Evolutionary conservation across 2,888 invertebrate species (phyloP).

Genomic region (Lycia hirtaria): DNA sequence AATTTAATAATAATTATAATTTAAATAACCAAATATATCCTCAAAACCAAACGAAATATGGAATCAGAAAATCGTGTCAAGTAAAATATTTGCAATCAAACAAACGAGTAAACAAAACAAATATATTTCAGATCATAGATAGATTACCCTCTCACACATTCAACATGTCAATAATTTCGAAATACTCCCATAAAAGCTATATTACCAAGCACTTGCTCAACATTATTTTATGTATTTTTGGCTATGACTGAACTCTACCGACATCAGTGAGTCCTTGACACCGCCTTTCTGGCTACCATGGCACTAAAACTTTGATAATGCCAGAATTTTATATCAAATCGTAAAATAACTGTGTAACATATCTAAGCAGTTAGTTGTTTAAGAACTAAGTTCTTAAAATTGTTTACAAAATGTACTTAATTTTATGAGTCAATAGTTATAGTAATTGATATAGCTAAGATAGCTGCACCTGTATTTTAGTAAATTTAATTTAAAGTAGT

Average conservation of each 20-base stretch:
- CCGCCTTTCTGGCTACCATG: neutral
- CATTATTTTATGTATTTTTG: constrained; percentile 17
- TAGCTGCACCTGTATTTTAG: no score
- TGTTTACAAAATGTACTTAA: neutral
- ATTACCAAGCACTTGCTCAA: constrained; percentile 22
- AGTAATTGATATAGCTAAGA: no score
- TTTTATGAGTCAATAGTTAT: neutral
- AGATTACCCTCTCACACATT: no score
- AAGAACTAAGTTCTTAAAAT: neutral
- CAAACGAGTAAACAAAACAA: no score
- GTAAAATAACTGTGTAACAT: neutral
- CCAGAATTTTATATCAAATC: neutral
- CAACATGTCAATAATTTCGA: neutral
- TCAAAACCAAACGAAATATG: no score
- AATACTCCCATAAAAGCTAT: constrained; percentile 10
- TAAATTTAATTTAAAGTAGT: no score
- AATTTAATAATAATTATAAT: neutral
- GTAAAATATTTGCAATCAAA: no score
- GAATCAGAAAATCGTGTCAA: no score
- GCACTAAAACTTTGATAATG: constrained; percentile 19
- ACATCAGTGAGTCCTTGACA: constrained; percentile 18
- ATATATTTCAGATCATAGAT: no score
- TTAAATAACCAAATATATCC: no score
- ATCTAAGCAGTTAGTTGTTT: neutral
- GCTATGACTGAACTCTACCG: constrained; percentile 15